phyloP scores from a whole-genome alignment of 1,140 invertebrate genomes.

The Parasteatoda tepidariorum region DNA sequence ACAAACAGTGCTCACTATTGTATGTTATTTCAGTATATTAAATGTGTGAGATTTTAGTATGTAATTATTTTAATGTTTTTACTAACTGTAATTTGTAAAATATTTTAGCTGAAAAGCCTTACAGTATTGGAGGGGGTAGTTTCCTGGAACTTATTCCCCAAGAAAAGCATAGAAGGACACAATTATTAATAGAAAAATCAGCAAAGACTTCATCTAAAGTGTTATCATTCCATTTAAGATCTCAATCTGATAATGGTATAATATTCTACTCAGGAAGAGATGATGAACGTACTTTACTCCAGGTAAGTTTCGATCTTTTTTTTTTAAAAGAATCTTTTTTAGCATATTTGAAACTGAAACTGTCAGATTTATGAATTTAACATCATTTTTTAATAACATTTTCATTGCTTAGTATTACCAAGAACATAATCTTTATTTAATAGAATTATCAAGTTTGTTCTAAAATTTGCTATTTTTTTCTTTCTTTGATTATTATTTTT shows the following conservation, averaged over 20 bases:
- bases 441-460: too few species aligned
- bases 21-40: too few species aligned
- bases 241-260: slow-evolving; percentile 79
- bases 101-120: slow-evolving; percentile 77
- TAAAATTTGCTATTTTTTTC: too few species aligned
- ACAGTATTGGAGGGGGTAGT: slow-evolving; percentile 80
- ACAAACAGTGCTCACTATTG: too few species aligned
- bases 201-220: slow-evolving; percentile 70
- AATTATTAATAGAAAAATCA: background rate
- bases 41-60: too few species aligned
- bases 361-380: too few species aligned
- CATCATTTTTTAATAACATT: too few species aligned
- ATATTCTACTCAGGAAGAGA: slow-evolving; percentile 86
- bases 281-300: slow-evolving; percentile 82
- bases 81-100: background rate
- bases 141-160: slow-evolving; percentile 77
- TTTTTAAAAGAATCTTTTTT: background rate
- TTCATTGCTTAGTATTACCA: too few species aligned
- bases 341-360: too few species aligned
- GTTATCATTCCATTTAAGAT: slow-evolving; percentile 85
- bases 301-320: slow-evolving; percentile 12
- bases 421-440: too few species aligned
- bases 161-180: slow-evolving; percentile 57
- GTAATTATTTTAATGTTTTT: too few species aligned
- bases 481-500: too few species aligned